Conservation (phyloP, 2,888 invertebrate species). For the Orthosia cruda region DNA sequence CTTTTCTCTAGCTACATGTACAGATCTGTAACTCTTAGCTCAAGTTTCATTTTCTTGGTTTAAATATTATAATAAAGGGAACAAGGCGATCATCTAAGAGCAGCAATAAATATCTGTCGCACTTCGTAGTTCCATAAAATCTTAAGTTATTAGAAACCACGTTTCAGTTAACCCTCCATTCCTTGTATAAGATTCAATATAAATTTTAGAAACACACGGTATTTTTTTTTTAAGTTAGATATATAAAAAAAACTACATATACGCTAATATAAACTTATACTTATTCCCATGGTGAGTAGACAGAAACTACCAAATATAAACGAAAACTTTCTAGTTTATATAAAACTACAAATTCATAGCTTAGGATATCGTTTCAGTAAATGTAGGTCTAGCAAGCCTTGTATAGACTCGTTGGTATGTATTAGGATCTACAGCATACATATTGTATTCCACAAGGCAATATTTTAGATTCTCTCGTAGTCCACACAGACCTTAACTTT, state of each 20-base stretch:
- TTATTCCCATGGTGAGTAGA: too few species aligned
- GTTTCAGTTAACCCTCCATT: neutral
- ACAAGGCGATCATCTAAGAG: neutral
- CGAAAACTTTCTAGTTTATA: too few species aligned
- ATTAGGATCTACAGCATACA: neutral
- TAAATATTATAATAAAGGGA: neutral
- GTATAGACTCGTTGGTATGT: neutral
- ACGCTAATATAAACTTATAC: too few species aligned
- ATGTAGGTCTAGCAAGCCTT: neutral
- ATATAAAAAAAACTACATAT: too few species aligned
- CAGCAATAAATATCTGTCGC: constrained; percentile 14
- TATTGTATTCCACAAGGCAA: constrained; percentile 25
- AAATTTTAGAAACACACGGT: neutral
- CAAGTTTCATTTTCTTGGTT: neutral
- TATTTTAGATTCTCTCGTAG: constrained; percentile 32
- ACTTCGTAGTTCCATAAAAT: constrained; percentile 3
- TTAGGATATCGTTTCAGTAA: too few species aligned
- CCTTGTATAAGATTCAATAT: neutral
- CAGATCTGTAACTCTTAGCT: too few species aligned
- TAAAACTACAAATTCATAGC: too few species aligned
- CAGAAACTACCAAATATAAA: too few species aligned
- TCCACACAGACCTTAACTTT: constrained; percentile 25
- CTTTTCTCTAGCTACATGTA: too few species aligned
- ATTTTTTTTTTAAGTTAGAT: too few species aligned
- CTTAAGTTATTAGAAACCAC: constrained; percentile 7